Evolutionary conservation across 1,140 invertebrate genomes (phyloP), one percentile per base, ranked within the genome.

Genomic region (Zeugodacus cucurbitae): DNA sequence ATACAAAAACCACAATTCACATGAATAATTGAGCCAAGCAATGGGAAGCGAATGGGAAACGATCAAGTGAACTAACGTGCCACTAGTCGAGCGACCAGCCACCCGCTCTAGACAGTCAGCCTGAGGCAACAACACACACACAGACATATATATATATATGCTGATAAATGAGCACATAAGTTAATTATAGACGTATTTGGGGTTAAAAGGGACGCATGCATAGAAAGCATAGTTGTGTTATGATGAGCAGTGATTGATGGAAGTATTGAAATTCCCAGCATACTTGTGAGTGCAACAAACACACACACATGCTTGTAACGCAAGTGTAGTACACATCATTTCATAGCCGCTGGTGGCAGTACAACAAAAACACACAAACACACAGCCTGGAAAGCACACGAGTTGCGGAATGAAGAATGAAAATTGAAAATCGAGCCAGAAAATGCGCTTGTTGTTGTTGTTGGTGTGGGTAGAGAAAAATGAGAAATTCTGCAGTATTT

Each of bases 231-330:
- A 26, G 22, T 82, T 26, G 26, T 26, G 74, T 48, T 82, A 82
- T 82, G 74, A 82, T 82, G 41, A 29, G 74, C 74, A 82, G 41
- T 82, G 74, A 82, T 82, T 82, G 41, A 82, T 82, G 34, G 74
- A 11, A 82, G 41, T 17, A 82, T 82, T 82, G 41, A 48, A 82
- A 82, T 82, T 82, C 41, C 74, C 41, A 48, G 74, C 37, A 82
- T 48, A 48, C 22, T 41, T 48, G 22, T 48, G 74, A 82, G n/a
- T 82, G 14, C n/a, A 48, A 20, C 41, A 82, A n/a, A 78, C 17
- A 37, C 14, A 37, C 20, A n/a, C 74, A 48, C 10, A 29, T 0
- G 6, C n/a, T n/a, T 26, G n/a, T 2, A 17, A 57, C 54, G n/a
- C n/a, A 67, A 41, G 70, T n/a, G 70, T 6, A 44, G 70, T 22